Percentiles rank a stretch among this genome's conserved stretches.
phyloP scores from a whole-genome alignment of 2,113 vertebrate genomes.

The Platichthys stellatus region DNA sequence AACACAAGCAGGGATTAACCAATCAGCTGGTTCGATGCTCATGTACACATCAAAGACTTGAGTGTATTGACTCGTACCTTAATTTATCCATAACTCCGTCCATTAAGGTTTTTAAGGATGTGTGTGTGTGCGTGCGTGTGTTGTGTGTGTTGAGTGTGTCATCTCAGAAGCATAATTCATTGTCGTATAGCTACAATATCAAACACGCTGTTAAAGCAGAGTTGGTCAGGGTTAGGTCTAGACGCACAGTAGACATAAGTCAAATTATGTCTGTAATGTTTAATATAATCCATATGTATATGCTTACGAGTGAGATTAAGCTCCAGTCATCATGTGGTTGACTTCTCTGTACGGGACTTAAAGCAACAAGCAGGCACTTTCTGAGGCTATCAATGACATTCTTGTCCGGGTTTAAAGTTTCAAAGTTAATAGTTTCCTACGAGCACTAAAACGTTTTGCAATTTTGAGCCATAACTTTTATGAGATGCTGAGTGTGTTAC shows the following conservation, averaged over 20 bases:
- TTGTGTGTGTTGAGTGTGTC: not conserved
- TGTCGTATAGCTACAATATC: not conserved
- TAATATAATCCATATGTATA: constrained; percentile 15
- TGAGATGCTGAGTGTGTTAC: constrained; percentile 49
- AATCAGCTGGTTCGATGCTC: not conserved
- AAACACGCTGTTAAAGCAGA: not conserved
- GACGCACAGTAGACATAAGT: constrained; percentile 7
- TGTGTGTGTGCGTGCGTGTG: too few species aligned
- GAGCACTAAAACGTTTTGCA: constrained; percentile 61
- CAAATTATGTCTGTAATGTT: not conserved
- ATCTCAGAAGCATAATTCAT: not conserved
- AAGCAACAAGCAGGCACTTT: constrained; percentile 40
- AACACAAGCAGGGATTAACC: too few species aligned
- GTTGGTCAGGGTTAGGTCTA: not conserved
- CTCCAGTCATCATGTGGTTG: constrained; percentile 12
- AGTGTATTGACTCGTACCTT: too few species aligned
- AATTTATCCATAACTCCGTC: too few species aligned
- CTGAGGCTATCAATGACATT: constrained; percentile 56
- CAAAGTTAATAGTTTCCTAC: constrained; percentile 57
- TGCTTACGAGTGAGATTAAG: constrained; percentile 47
- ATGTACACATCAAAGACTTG: too few species aligned
- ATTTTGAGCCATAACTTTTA: constrained; percentile 70
- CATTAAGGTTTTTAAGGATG: too few species aligned
- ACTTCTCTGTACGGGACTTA: constrained; percentile 37
- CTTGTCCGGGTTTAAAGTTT: constrained; percentile 49